A percentile compares a stretch with the other conserved stretches of the same genome.
These are phyloP conservation scores for Pinctada fucata DNA, from an alignment of 2,888 invertebrate genomes.

Conservation along the genomic window DNA sequence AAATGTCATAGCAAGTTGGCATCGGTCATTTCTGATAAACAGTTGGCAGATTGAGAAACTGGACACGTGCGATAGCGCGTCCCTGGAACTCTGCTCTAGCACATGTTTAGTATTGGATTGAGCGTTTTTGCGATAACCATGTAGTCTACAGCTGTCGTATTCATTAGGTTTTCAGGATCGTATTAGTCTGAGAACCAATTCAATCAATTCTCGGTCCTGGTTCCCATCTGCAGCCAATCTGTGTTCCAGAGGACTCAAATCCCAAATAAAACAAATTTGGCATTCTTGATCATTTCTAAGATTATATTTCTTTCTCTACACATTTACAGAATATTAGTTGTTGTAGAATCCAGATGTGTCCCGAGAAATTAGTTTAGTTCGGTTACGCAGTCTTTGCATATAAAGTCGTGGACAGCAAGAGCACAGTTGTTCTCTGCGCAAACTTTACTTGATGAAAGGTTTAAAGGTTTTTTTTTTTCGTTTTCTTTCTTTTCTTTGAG, in stretches of 20 bases:
- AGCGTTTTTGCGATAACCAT: conserved; percentile 1
- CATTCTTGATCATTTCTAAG: not conserved
- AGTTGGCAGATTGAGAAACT: not conserved
- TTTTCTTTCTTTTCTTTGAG: no score
- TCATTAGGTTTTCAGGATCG: not conserved
- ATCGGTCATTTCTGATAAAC: conserved; percentile 1
- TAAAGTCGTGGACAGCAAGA: no score
- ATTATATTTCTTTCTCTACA: not conserved
- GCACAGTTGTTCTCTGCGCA: no score
- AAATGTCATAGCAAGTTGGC: not conserved
- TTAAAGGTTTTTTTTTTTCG: no score
- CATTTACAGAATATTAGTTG: not conserved
- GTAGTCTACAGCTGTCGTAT: not conserved
- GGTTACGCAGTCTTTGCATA: no score
- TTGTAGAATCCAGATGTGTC: not conserved
- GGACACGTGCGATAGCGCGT: conserved; percentile 1
- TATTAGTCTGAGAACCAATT: not conserved
- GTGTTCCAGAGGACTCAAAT: not conserved
- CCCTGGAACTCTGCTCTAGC: not conserved
- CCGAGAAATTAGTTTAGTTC: no score
- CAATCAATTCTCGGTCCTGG: not conserved
- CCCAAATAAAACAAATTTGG: not conserved
- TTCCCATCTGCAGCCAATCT: conserved; percentile 4
- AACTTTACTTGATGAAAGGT: no score
- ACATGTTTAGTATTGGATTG: not conserved